Base-by-base conservation (phyloP, 2,888 invertebrate genomes). In the Pycnomerus fuliginosus region DNA sequence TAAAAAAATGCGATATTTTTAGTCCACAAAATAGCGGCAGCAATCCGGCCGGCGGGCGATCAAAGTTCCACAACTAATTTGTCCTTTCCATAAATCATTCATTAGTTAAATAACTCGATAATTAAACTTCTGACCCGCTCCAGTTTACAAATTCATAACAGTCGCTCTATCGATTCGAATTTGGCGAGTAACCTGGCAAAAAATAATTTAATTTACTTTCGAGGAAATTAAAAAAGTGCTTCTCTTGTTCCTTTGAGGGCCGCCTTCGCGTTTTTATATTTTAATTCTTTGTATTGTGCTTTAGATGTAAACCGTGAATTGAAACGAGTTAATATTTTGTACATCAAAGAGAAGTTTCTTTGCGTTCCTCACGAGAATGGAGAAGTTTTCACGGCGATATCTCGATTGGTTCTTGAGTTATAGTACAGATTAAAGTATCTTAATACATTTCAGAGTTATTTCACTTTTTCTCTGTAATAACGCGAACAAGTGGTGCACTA, bases 41-140 rank as follows among this genome's bases (percentile, higher is more conserved):
- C n/a, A 14, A 14, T 12, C 17, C 32, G 31, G 5, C 14, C n/a
- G 39, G 32, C 40, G 32, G 31, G 32, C 31, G 32, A 40, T 31
- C 17, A 40, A 23, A 23, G 16, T 32, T 14, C 17, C 25, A 14
- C 25, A 13, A 30, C 38, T 24, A 38, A 38, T 38, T 38, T 40
- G 40, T 25, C 23, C 32, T 24, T 30, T 12, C 32, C 15, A 40
- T 40, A 40, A 40, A 40, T 40, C 40, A 32, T 40, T 40, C 40
- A 40, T 40, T 40, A 40, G 24, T 27, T 40, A 32, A 40, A 40
- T 40, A 40, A 31, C 24, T 23, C 16, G 25, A 40, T 40, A 40
- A 40, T 40, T 32, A 40, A 40, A 24, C 17, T n/a, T 31, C 22
- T 20, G 22, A 7, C 5, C 5, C 7, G 7, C 5, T 7, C 5